These are phyloP conservation scores for Xenotilapia flavipinnis DNA, from an alignment of 2,113 vertebrate species.

Conservation along the genomic window DNA sequence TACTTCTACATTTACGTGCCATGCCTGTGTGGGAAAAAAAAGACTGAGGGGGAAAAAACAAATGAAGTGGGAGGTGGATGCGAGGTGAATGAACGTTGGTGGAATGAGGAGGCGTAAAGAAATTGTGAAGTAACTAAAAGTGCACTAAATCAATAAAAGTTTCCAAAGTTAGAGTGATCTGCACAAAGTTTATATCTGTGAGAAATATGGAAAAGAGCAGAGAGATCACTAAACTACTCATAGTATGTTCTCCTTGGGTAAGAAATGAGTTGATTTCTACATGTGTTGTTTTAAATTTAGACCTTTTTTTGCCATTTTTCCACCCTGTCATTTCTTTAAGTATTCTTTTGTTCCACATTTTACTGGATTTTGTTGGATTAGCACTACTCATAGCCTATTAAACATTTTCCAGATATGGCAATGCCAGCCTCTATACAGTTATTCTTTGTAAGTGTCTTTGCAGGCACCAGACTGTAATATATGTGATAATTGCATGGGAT, in stretches of 20 bases:
- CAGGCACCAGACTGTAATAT: constrained; percentile 60
- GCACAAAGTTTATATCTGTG: neutral
- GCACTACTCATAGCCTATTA: constrained; percentile 64
- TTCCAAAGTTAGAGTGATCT: constrained; percentile 10
- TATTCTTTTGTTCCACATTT: constrained; percentile 62
- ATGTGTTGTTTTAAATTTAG: constrained; percentile 19
- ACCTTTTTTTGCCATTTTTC: constrained; percentile 1
- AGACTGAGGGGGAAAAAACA: neutral
- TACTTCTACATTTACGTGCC: neutral
- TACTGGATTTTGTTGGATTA: constrained; percentile 69
- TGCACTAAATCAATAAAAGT: constrained; percentile 39
- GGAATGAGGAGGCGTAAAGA: constrained; percentile 18
- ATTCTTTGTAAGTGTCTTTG: constrained; percentile 54
- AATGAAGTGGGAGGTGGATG: constrained; percentile 4
- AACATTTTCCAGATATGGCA: constrained; percentile 65
- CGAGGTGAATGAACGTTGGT: constrained; percentile 25
- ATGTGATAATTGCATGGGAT: constrained; percentile 63
- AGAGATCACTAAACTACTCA: neutral
- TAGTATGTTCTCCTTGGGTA: neutral
- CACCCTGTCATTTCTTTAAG: constrained; percentile 42
- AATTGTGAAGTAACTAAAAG: constrained; percentile 36
- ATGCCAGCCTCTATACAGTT: constrained; percentile 54
- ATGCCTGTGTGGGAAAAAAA: neutral
- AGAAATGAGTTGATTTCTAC: neutral
- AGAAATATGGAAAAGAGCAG: neutral